phyloP scores from a whole-genome alignment of 2,797 vertebrate species.

The Oryzias dopingdopingensis region DNA sequence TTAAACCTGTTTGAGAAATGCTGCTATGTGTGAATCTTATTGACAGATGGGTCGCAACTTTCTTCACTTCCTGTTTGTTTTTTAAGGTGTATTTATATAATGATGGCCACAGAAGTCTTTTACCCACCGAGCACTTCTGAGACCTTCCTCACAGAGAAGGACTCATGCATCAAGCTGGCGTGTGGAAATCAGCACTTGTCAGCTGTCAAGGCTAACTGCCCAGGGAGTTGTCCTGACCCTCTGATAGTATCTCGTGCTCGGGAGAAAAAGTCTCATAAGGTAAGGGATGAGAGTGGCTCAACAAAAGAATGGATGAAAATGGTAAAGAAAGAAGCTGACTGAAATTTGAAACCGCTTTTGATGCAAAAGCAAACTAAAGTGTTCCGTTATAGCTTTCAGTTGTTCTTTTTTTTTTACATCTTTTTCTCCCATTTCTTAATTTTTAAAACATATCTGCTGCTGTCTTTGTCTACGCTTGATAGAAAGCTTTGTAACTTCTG shows the following conservation, averaged over 20 bases:
- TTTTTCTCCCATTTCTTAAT: constrained; percentile 12
- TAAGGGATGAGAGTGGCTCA: constrained; percentile 33
- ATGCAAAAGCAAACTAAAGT: constrained; percentile 28
- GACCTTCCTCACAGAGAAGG: constrained; percentile 5
- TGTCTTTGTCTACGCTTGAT: constrained; percentile 1
- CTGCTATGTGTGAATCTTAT: no score
- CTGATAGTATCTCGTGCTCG: constrained; percentile 37
- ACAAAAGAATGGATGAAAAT: constrained; percentile 47
- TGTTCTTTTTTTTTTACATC: constrained; percentile 3
- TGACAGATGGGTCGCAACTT: constrained; percentile 1
- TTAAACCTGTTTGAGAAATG: no score
- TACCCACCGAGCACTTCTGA: constrained; percentile 20
- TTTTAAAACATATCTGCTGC: constrained; percentile 1
- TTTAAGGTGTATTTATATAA: constrained; percentile 26
- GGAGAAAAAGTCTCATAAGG: constrained; percentile 37
- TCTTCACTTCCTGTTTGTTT: background rate
- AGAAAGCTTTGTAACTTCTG: constrained; percentile 16
- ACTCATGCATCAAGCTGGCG: constrained; percentile 11
- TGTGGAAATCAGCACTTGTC: constrained; percentile 39
- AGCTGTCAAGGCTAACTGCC: constrained; percentile 47
- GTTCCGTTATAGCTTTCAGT: constrained; percentile 15
- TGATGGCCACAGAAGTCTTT: constrained; percentile 12
- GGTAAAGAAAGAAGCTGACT: constrained; percentile 29
- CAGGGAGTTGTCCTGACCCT: constrained; percentile 38
- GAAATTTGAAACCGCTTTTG: constrained; percentile 40